Evolutionary conservation across 37 sponge, comb jelly and placozoan genomes (phyloP).

Genomic region (Chondrilla cf. caribensis): DNA sequence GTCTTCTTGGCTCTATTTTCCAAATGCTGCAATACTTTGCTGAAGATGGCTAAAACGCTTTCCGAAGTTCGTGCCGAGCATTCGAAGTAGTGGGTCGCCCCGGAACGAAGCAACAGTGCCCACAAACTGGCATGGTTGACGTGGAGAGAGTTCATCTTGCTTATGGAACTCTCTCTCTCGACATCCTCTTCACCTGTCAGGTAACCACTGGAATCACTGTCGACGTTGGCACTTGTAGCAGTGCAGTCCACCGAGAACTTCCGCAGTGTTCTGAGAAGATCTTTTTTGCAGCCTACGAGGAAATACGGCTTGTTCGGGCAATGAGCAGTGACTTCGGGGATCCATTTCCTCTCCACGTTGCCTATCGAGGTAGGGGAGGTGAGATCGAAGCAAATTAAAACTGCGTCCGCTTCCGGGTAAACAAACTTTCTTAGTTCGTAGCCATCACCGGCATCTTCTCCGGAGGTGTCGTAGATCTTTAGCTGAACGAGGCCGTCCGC

Average conservation of each 20-base stretch:
- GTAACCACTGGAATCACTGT: neutral
- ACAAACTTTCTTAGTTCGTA: constrained; percentile 22
- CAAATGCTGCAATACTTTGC: constrained; percentile 25
- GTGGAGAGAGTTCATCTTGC: neutral
- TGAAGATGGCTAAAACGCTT: constrained; percentile 41
- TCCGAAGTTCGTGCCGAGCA: constrained; percentile 52
- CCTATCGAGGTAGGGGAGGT: constrained; percentile 27
- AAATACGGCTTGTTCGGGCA: constrained; percentile 50
- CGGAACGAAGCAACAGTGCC: neutral
- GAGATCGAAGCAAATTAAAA: constrained; percentile 69
- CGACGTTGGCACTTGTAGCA: neutral
- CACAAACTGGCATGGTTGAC: constrained; percentile 2
- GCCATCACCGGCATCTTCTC: neutral
- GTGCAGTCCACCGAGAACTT: constrained; percentile 13
- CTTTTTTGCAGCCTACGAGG: constrained; percentile 73
- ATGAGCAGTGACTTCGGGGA: constrained; percentile 45
- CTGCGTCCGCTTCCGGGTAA: constrained; percentile 55
- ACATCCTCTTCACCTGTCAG: neutral
- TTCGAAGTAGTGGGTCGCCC: constrained; percentile 53
- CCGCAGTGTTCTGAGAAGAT: constrained; percentile 13
- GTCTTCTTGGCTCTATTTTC: neutral
- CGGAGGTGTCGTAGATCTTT: constrained; percentile 57
- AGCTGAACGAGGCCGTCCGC: constrained; percentile 31
- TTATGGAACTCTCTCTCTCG: too few species aligned
- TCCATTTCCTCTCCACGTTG: constrained; percentile 51